Conservation (phyloP, 2,888 invertebrate genomes). For the Phaonia tiefii region DNA sequence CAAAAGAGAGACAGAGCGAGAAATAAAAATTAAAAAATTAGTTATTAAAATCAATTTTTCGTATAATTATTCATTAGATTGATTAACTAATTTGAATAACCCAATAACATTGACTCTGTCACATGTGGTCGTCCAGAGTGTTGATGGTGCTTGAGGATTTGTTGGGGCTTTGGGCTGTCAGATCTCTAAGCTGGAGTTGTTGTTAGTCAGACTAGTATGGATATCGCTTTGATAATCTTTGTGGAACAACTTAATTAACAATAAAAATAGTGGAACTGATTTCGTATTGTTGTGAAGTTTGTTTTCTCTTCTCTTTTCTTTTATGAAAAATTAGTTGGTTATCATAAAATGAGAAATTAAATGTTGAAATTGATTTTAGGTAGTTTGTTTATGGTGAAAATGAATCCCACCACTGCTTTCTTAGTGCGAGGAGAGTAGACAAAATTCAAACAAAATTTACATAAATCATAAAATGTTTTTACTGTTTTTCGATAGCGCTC, state of each 20-base stretch:
- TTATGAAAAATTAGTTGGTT: not conserved
- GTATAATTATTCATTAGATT: constrained; percentile 45
- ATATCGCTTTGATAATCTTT: constrained; percentile 35
- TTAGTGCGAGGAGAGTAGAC: not conserved
- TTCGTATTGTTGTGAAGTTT: constrained; percentile 44
- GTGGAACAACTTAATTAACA: constrained; percentile 67
- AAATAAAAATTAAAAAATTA: not conserved
- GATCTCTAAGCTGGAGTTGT: not conserved
- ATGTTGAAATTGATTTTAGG: constrained; percentile 5
- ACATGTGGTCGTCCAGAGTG: constrained; percentile 12
- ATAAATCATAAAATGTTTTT: constrained; percentile 56
- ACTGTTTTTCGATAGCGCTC: constrained; percentile 20
- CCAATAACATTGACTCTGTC: constrained; percentile 9
- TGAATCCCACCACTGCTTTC: too few species aligned
- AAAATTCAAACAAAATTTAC: constrained; percentile 49
- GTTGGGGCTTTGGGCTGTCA: not conserved
- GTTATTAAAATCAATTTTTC: constrained; percentile 51
- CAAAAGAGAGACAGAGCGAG: not conserved
- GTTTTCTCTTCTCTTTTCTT: not conserved
- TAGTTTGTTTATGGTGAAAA: constrained; percentile 5
- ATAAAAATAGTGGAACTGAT: constrained; percentile 64
- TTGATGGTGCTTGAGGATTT: constrained; percentile 14
- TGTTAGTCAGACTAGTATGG: not conserved
- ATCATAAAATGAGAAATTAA: constrained; percentile 27
- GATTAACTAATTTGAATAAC: constrained; percentile 53